Evolutionary conservation across 2,888 invertebrate genomes (phyloP).

Genomic region (Molanna angustata): DNA sequence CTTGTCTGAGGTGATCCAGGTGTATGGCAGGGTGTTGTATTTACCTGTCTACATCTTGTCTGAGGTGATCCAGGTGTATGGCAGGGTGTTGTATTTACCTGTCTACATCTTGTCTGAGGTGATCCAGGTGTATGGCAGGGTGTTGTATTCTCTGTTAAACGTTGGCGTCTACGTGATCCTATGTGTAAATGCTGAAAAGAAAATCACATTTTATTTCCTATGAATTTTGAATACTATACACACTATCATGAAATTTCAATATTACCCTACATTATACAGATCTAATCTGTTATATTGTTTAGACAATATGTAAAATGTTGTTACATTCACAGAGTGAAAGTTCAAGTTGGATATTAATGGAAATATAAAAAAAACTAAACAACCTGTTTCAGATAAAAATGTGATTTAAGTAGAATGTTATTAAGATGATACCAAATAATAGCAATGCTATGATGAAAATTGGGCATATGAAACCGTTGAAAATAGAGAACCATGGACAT

Average conservation of each 20-base stretch:
- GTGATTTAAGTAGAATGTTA: background rate
- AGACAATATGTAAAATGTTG: no score
- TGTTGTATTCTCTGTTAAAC: slow-evolving; percentile 47
- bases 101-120: slow-evolving; percentile 50
- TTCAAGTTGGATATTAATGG: background rate
- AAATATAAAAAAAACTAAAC: background rate
- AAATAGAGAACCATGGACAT: background rate
- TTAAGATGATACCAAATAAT: background rate
- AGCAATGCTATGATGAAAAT: no score
- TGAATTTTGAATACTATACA: background rate
- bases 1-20: slow-evolving; percentile 50
- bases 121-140: slow-evolving; percentile 48
- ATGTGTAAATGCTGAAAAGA: slow-evolving; percentile 47
- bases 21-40: slow-evolving; percentile 44
- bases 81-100: slow-evolving; percentile 46
- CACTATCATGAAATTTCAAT: background rate
- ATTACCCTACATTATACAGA: no score
- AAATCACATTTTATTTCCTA: background rate
- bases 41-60: slow-evolving; percentile 43
- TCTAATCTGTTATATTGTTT: no score
- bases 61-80: slow-evolving; percentile 49
- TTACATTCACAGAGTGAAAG: no score
- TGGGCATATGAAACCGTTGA: background rate
- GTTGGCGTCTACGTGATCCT: slow-evolving; percentile 45
- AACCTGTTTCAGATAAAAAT: background rate